phyloP scores from a whole-genome alignment of 2,888 invertebrate genomes.

The Trichacis sp. region DNA sequence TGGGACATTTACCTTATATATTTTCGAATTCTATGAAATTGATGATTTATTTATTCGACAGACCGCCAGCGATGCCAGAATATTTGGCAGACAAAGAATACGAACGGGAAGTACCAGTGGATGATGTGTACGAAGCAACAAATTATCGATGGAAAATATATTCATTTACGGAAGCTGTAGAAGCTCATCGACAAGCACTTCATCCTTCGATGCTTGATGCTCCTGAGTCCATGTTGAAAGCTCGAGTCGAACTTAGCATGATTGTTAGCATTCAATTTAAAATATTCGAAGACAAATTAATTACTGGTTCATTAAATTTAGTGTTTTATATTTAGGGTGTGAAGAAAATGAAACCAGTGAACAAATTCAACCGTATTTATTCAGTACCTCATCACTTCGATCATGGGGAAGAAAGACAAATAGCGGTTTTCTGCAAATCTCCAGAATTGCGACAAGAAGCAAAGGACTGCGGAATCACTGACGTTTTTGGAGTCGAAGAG shows the following conservation, averaged over 20 bases:
- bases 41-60: background rate
- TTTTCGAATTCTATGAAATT: background rate
- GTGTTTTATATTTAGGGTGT: slow-evolving; percentile 38
- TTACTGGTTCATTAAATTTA: slow-evolving; percentile 3
- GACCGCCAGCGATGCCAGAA: slow-evolving; percentile 6
- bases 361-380: slow-evolving; percentile 77
- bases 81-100: slow-evolving; percentile 18
- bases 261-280: too few species aligned
- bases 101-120: slow-evolving; percentile 52
- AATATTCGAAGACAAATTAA: too few species aligned
- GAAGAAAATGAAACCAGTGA: slow-evolving; percentile 76
- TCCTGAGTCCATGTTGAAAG: slow-evolving; percentile 78
- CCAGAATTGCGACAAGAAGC: slow-evolving; percentile 74
- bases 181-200: slow-evolving; percentile 83
- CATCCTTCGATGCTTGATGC: slow-evolving; percentile 85
- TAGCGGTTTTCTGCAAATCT: slow-evolving; percentile 83
- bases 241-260: slow-evolving; percentile 86
- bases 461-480: slow-evolving; percentile 78
- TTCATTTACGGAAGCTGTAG: slow-evolving; percentile 81
- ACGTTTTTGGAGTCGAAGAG: slow-evolving; percentile 80
- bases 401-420: slow-evolving; percentile 75
- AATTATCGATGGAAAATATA: slow-evolving; percentile 74
- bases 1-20: too few species aligned
- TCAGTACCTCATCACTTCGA: slow-evolving; percentile 79
- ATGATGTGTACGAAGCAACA: slow-evolving; percentile 76